A percentile compares a stretch with the other conserved stretches of the same genome.
Conservation (phyloP, 1,140 invertebrate species). For the Drosophila watanabei region DNA sequence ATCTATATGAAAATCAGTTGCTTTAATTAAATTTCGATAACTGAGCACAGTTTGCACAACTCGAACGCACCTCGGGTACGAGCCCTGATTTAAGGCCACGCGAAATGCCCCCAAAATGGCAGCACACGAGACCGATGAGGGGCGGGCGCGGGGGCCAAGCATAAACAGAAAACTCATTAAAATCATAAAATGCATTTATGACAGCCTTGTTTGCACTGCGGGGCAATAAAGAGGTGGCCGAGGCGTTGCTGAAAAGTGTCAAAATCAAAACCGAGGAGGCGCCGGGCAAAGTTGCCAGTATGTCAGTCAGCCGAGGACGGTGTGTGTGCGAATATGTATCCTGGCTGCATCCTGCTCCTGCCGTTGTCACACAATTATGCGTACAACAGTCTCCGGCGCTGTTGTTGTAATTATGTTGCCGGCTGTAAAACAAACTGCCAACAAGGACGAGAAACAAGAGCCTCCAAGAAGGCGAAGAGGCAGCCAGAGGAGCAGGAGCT, state of each 20-base stretch:
- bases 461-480: conserved; percentile 34
- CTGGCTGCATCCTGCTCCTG: conserved; percentile 59
- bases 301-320: conserved; percentile 8
- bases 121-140: background rate
- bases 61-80: conserved; percentile 5
- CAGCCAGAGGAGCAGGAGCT: conserved; percentile 1
- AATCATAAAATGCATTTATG: conserved; percentile 84
- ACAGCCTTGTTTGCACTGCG: conserved; percentile 74
- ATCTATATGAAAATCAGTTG: conserved; percentile 37
- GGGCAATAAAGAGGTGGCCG: conserved; percentile 65
- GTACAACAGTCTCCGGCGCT: conserved; percentile 68
- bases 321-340: conserved; percentile 50
- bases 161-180: conserved; percentile 84
- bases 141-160: conserved; percentile 19
- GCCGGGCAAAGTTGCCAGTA: conserved; percentile 60
- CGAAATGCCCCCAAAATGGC: conserved; percentile 18
- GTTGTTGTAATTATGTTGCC: conserved; percentile 81
- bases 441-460: conserved; percentile 56
- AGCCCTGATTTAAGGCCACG: conserved; percentile 25
- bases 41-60: conserved; percentile 22
- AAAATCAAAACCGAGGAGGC: conserved; percentile 82
- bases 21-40: conserved; percentile 46
- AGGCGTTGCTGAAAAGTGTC: conserved; percentile 74
- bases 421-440: conserved; percentile 77
- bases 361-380: conserved; percentile 82